Evolutionary conservation across 2,888 invertebrate species (phyloP).

Genomic region (Horisme vitalbata): DNA sequence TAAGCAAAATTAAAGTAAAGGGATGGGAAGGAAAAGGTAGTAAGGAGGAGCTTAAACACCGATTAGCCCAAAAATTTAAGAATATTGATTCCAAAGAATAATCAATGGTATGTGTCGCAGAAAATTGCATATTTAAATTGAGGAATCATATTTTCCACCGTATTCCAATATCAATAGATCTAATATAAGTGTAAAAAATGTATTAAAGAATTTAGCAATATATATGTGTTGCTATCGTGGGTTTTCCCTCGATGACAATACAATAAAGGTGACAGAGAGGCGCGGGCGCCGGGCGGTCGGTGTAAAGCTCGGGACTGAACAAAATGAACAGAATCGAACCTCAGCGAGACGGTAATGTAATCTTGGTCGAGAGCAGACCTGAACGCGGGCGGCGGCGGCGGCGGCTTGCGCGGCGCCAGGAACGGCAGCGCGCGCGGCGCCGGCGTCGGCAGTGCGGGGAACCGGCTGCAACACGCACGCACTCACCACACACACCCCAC

Average conservation of each 20-base stretch:
- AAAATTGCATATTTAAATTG: too few species aligned
- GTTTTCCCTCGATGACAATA: too few species aligned
- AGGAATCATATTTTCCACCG: background rate
- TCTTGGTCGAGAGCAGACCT: conserved; percentile 87
- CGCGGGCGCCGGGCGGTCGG: background rate
- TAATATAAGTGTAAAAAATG: too few species aligned
- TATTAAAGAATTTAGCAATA: too few species aligned
- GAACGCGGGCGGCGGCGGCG: conserved; percentile 85
- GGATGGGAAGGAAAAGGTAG: background rate
- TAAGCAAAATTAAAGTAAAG: conserved; percentile 16
- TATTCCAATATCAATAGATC: too few species aligned
- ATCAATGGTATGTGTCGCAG: too few species aligned
- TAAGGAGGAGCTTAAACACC: conserved; percentile 10
- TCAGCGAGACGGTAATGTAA: conserved; percentile 87
- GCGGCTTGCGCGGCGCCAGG: conserved; percentile 80
- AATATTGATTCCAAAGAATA: too few species aligned
- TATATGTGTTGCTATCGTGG: too few species aligned
- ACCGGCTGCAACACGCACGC: conserved; percentile 46
- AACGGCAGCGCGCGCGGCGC: conserved; percentile 51
- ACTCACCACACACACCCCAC: background rate
- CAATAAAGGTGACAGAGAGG: too few species aligned
- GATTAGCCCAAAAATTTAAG: background rate
- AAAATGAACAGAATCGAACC: conserved; percentile 79
- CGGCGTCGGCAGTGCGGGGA: conserved; percentile 62
- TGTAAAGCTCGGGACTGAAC: conserved; percentile 34